Base-by-base conservation (phyloP, 2,888 invertebrate genomes). In the Chrysolina oricalcia region DNA sequence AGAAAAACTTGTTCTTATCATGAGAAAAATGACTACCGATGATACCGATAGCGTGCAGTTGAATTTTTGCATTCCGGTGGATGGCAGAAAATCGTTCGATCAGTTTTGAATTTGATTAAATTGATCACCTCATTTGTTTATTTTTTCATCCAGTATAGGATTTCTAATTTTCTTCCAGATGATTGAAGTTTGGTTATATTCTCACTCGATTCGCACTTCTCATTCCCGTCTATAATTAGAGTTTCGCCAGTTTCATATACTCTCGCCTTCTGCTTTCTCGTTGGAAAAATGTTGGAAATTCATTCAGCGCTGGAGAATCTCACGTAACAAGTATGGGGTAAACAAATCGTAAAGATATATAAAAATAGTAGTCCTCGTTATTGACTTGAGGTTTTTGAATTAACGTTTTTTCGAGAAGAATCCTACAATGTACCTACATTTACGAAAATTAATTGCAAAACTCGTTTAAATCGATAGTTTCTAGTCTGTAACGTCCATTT, bases 271-370 rank as follows among this genome's bases (percentile, higher is more conserved):
- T 13, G 21, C 43, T 53, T 53, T 53, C 59, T 11, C 59, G n/a
- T 27, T n/a, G 11, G 27, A 59, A 59, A 59, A 59, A 27, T 59
- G 17, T 59, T 27, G n/a, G 19, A 59, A 27, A 59, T 59, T 59
- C 23, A 59, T 59, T 59, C n/a, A 27, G n/a, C 35, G 35, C 70
- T 64, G 64, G 64, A 71, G 64, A 21, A 48, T 50, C 50, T 63
- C 70, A 64, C 46, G 46, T 70, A 35, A 46, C 70, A 70, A 43
- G 48, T 48, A 48, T 50, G 41, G 53, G 10, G 17, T 71, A 71
- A 71, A 71, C 64, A 63, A 71, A 64, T 71, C 40, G 48, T 19
- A 27, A 21, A 70, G 64, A 71, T 63, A 64, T 35, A 63, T 64
- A 48, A 62, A 70, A 50, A 64, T 71, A 59, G 59, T 59, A 59